A percentile compares a stretch with the other conserved stretches of the same genome.
Evolutionary conservation across 2,113 vertebrate species (phyloP).

Genomic region (Sturnus vulgaris): DNA sequence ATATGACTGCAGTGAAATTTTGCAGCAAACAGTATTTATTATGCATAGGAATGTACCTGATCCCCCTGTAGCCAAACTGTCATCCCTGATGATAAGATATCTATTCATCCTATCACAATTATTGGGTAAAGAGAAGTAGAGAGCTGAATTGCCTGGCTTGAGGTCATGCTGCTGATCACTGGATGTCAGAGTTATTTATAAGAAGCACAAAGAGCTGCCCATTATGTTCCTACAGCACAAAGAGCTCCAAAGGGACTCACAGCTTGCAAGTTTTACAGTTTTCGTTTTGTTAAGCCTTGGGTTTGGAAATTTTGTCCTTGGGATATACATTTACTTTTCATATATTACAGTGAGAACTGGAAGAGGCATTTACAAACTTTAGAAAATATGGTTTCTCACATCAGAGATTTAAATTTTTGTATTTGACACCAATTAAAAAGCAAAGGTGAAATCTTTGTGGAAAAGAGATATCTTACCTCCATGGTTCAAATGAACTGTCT

Average conservation of each 20-base stretch:
- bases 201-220: slow-evolving; percentile 12
- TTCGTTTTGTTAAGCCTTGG: not conserved
- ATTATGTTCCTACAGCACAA: not conserved
- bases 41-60: not conserved
- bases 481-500: not conserved
- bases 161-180: not conserved
- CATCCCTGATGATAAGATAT: not conserved
- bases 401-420: not conserved
- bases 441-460: not conserved
- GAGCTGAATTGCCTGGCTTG: not conserved
- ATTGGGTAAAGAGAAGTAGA: not conserved
- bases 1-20: not conserved
- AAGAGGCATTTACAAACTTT: not conserved
- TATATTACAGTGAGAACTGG: not conserved
- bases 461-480: not conserved
- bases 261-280: not conserved
- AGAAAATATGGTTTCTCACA: not conserved
- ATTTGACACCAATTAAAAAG: not conserved
- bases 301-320: slow-evolving; percentile 24
- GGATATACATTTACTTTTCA: not conserved
- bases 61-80: not conserved
- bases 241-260: not conserved
- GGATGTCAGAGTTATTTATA: not conserved
- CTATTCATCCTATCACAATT: not conserved
- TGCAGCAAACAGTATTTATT: slow-evolving; percentile 15